Base-by-base conservation (phyloP, 1,140 invertebrate genomes). In the Drosophila mojavensis region DNA sequence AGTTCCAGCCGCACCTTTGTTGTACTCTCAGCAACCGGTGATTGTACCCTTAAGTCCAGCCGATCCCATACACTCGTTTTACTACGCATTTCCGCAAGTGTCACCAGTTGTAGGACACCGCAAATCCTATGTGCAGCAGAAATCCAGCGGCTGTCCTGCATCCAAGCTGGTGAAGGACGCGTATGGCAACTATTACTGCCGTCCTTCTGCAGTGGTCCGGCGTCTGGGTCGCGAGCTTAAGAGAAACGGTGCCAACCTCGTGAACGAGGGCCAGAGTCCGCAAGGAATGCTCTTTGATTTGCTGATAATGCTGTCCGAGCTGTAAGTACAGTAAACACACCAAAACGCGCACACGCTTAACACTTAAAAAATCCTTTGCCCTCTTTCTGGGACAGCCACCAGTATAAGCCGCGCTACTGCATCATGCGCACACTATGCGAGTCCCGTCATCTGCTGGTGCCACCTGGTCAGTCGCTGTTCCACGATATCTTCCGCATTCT, bases 401-500 rank as follows among this genome's bases (percentile, higher is more conserved):
- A 75, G 65, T 89, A 96, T 20, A 94, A 96, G 36, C 95, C 95
- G 10, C 94, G 93, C 24, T 93, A 93, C 20, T 96, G 96, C 90
- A 90, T 96, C 36, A 92, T 96, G 66, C 93, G 94, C 68, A 94
- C 94, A 20, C 94, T 96, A 58, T 96, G 96, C 78, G 96, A 96
- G 82, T 93, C 94, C 7, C 93, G 93, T 70, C 91, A 91, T 51
- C 91, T 94, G 75, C 78, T 95, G 43, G 94, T 93, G 30, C 93
- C 94, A 0, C 93, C 93, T 13, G 95, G 95, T 20, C 91, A 93
- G 61, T 95, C 95, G 17, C 93, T 96, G 56, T 92, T 96, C 13
- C 95, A 95, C 65, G 95, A 96, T 83, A 79, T 96, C 65, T 88
- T 96, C 50, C 93, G 94, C 89, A 93, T 94, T 26, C 89, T 96